Evolutionary conservation across 2,797 vertebrate genomes (phyloP), one percentile per base, ranked within the genome.

Genomic region (Geotrypetes seraphini): DNA sequence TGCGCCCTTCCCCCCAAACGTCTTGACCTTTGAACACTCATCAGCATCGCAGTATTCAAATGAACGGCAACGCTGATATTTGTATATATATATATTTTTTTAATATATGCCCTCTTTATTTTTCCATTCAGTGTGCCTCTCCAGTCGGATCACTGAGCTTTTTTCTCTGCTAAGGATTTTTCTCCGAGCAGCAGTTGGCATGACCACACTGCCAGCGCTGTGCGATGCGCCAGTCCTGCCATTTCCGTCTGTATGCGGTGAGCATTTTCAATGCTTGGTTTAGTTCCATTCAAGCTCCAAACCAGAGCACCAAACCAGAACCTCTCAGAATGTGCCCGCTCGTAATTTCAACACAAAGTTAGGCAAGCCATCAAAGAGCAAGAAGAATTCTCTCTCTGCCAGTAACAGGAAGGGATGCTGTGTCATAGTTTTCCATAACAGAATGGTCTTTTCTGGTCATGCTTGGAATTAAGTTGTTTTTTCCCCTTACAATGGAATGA

Each of bases 301-400:
- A 56, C 42, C 39, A 60, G 24, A 36, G 13, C 43, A 66, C 7
- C 48, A 56, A 48, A 43, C 35, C 44, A 36, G 27, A 66, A 15
- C 7, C 12, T 21, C 30, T 31, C 6, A 20, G 11, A 3, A 3
- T 5, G 8, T 16, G 13, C 25, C 23, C 23, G 26, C 32, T 39
- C 52, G 55, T 53, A 66, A 53, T 70, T 52, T 71, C 50, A 59
- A 39, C 44, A 62, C 45, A 47, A 53, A 60, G 43, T 46, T 43
- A 46, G 33, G 25, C 50, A 71, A 63, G 53, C 46, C 47, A 59
- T 48, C 49, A 51, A 69, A 61, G 46, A 58, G 54, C 60, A 44
- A 51, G 71, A 57, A 52, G 60, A 66, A 51, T 55, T 60, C 49
- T 60, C 59, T 57, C 44, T 39, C 65, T 66, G 58, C 43, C 43